Conservation (phyloP, 2,113 vertebrate species). For the Ammodytes dubius region DNA sequence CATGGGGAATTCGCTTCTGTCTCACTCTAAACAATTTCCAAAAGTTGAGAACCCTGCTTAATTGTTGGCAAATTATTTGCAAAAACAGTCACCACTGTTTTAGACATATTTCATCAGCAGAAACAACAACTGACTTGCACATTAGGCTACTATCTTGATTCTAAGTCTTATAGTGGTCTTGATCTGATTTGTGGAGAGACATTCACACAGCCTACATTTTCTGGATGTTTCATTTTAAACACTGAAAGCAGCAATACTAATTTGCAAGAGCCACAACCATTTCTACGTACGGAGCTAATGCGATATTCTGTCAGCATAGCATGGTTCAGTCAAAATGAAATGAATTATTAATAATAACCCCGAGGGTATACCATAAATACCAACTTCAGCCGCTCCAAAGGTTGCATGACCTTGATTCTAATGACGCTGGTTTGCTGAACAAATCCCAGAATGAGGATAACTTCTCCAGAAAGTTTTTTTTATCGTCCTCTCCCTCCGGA, state of each 20-base stretch:
- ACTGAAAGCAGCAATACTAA: no score
- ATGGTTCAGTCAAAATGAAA: not conserved
- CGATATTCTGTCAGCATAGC: not conserved
- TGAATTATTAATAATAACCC: not conserved
- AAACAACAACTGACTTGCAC: not conserved
- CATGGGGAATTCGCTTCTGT: no score
- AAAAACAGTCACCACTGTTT: not conserved
- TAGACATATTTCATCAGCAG: not conserved
- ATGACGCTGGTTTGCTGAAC: slow-evolving; percentile 29
- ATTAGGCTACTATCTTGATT: not conserved
- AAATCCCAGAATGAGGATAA: not conserved
- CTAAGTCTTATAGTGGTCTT: not conserved
- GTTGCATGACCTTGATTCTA: slow-evolving; percentile 34
- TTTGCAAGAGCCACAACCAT: not conserved
- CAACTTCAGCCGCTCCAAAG: not conserved
- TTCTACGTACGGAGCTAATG: not conserved
- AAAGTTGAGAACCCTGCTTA: no score
- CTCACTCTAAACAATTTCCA: no score
- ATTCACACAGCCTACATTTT: not conserved
- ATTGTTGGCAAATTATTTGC: not conserved
- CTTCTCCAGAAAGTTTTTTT: not conserved
- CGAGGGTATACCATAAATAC: slow-evolving; percentile 25
- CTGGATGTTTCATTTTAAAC: no score
- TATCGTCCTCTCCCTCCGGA: not conserved
- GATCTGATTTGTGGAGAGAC: not conserved